phyloP scores from a whole-genome alignment of 1,140 invertebrate genomes.

The Drosophila tristis region DNA sequence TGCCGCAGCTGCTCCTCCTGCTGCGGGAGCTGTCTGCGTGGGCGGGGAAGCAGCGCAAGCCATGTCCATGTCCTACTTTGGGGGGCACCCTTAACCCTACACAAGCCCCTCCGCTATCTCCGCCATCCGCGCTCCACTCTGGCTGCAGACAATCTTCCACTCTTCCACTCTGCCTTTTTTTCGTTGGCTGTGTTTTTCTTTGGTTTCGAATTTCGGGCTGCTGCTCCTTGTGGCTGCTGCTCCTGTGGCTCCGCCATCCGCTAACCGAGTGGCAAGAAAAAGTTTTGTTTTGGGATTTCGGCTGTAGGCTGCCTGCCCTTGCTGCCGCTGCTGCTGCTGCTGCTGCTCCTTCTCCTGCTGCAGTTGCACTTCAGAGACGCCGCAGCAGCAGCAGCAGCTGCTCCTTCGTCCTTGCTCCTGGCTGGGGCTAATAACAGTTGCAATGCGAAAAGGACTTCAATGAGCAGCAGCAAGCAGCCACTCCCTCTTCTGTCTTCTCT shows the following conservation, averaged over 20 bases:
- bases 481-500: too few relatives aligned
- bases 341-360: slow-evolving; percentile 22
- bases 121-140: too few relatives aligned
- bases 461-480: slow-evolving; percentile 11
- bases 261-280: slow-evolving; percentile 75
- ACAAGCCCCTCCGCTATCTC: neutral
- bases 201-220: slow-evolving; percentile 21
- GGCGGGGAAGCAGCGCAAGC: too few relatives aligned
- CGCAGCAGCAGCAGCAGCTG: slow-evolving; percentile 39
- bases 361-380: slow-evolving; percentile 77
- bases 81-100: neutral
- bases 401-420: slow-evolving; percentile 7
- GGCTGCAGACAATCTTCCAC: slow-evolving; percentile 10
- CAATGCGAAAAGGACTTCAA: slow-evolving; percentile 50
- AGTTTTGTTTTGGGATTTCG: slow-evolving; percentile 75
- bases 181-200: neutral
- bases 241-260: slow-evolving; percentile 10
- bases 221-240: neutral
- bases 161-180: neutral
- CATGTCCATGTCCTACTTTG: neutral
- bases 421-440: slow-evolving; percentile 71
- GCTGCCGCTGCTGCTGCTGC: slow-evolving; percentile 19
- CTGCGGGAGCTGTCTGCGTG: neutral
- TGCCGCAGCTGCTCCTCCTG: neutral
- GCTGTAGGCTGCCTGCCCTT: slow-evolving; percentile 31